These are phyloP conservation scores for Ammodytes marinus DNA, from an alignment of 2,113 vertebrate species.

Conservation along the genomic window DNA sequence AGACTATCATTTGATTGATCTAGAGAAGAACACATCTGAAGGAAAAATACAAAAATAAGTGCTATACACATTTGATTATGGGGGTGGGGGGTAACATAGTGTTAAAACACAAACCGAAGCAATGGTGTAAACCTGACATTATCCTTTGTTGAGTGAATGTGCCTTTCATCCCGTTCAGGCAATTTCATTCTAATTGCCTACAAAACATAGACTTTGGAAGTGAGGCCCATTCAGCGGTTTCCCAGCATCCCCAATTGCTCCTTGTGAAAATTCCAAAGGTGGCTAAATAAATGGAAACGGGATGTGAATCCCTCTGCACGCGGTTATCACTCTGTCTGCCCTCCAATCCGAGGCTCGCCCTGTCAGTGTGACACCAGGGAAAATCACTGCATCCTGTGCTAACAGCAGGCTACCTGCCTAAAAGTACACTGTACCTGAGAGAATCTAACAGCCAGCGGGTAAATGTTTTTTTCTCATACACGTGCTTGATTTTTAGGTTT, in stretches of 20 bases:
- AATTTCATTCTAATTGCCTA: conserved; percentile 79
- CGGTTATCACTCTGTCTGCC: conserved; percentile 72
- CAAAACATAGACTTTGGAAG: conserved; percentile 70
- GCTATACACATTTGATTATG: conserved; percentile 39
- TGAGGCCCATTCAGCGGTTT: conserved; percentile 49
- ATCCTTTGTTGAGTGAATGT: conserved; percentile 65
- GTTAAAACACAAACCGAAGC: conserved; percentile 48
- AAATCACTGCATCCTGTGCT: conserved; percentile 63
- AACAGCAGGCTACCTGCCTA: conserved; percentile 60
- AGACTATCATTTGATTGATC: conserved; percentile 54
- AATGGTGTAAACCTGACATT: conserved; percentile 58
- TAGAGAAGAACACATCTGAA: conserved; percentile 43
- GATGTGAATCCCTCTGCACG: conserved; percentile 63
- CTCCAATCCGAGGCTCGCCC: conserved; percentile 69
- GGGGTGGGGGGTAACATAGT: conserved; percentile 15
- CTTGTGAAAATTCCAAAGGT: conserved; percentile 73
- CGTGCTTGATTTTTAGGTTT: conserved; percentile 14
- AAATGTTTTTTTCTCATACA: conserved; percentile 12
- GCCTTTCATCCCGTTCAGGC: conserved; percentile 65
- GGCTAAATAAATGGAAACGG: conserved; percentile 60
- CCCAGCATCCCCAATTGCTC: conserved; percentile 54
- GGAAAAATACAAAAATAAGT: conserved; percentile 26
- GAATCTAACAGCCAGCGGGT: conserved; percentile 20
- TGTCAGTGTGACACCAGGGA: conserved; percentile 55
- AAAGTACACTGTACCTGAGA: conserved; percentile 14